A percentile compares a stretch with the other conserved stretches of the same genome.
Conservation (phyloP, 1,140 invertebrate species). For the Dendrolimus punctatus region DNA sequence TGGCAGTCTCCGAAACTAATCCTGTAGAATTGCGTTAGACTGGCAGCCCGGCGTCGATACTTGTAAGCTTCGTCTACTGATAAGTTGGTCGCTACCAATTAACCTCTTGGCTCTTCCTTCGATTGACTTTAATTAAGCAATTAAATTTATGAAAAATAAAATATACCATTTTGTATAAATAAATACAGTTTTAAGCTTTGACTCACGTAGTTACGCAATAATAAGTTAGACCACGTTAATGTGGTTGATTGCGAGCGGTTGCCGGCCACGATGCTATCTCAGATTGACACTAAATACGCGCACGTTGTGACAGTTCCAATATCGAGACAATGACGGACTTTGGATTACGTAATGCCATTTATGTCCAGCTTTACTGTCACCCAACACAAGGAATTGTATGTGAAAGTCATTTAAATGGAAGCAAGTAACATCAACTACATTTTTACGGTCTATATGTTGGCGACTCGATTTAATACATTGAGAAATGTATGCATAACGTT, state of each 20-base stretch:
- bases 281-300: conserved; percentile 68
- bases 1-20: too few relatives aligned
- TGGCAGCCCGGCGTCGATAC: too few relatives aligned
- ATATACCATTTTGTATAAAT: too few relatives aligned
- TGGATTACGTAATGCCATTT: conserved; percentile 53
- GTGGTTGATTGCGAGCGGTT: conserved; percentile 39
- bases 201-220: conserved; percentile 36
- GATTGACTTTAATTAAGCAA: too few relatives aligned
- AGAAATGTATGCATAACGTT: background rate
- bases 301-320: conserved; percentile 57
- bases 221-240: conserved; percentile 28
- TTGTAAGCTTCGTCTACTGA: too few relatives aligned
- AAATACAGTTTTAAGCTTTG: conserved; percentile 8
- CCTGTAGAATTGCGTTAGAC: too few relatives aligned
- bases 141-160: too few relatives aligned
- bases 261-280: conserved; percentile 57
- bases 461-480: background rate
- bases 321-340: conserved; percentile 64
- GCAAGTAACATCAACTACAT: background rate
- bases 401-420: conserved; percentile 37
- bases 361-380: conserved; percentile 45
- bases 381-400: conserved; percentile 42
- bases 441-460: background rate
- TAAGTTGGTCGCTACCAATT: too few relatives aligned
- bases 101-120: too few relatives aligned